Conservation (phyloP, 2,797 vertebrate genomes). For the Columba guinea region DNA sequence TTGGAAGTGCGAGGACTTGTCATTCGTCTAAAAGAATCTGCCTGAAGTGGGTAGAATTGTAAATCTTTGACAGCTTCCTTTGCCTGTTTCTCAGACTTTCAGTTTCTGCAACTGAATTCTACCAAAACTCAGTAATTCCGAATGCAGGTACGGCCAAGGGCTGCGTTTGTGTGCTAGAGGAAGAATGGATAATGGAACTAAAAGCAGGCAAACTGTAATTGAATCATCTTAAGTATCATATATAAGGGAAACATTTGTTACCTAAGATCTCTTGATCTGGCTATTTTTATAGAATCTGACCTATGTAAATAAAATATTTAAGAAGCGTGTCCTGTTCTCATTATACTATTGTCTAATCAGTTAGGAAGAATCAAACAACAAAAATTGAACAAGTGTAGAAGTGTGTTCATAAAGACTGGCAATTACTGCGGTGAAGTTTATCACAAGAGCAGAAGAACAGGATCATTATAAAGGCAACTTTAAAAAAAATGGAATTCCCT, state of each 20-base stretch:
- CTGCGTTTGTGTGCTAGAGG: not conserved
- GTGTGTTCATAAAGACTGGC: not conserved
- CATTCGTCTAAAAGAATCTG: not conserved
- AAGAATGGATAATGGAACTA: not conserved
- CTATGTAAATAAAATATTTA: not conserved
- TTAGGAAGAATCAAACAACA: not conserved
- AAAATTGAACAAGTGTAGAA: not conserved
- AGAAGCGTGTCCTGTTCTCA: not conserved
- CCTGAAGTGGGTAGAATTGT: not conserved
- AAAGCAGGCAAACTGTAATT: not conserved
- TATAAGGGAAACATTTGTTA: not conserved
- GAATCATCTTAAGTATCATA: not conserved
- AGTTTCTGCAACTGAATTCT: not conserved
- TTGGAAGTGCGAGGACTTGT: not conserved
- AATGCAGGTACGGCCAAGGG: not conserved
- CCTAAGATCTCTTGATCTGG: not conserved
- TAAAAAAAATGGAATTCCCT: not conserved
- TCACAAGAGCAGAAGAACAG: not conserved
- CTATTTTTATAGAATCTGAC: not conserved
- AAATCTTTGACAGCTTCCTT: not conserved
- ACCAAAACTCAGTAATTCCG: not conserved
- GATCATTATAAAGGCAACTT: not conserved
- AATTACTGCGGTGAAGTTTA: not conserved
- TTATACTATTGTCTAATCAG: not conserved
- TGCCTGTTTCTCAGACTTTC: not conserved